Conservation (phyloP, 1,140 invertebrate genomes). For the Antheraea mylitta region DNA sequence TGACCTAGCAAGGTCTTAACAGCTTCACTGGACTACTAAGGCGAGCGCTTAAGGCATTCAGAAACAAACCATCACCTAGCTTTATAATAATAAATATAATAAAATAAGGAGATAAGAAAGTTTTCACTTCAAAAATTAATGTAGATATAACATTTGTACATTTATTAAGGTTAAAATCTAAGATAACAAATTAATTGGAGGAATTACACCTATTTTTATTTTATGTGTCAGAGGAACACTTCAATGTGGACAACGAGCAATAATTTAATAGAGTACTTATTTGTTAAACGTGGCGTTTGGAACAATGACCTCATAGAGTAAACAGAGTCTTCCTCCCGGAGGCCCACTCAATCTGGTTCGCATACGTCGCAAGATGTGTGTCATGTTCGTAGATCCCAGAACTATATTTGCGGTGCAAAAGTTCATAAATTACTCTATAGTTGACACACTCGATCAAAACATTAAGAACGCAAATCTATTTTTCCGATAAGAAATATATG, state of each 20-base stretch:
- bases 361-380: conserved; percentile 23
- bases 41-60: no score
- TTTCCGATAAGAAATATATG: no score
- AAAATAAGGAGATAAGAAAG: no score
- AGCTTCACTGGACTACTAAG: no score
- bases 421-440: no score
- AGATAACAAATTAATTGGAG: neutral
- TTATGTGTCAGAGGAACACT: neutral
- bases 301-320: conserved; percentile 69
- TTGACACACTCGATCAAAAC: no score
- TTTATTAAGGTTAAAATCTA: neutral
- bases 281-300: conserved; percentile 39
- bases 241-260: neutral
- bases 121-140: no score
- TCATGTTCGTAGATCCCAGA: neutral
- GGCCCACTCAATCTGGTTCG: conserved; percentile 47
- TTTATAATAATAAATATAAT: no score
- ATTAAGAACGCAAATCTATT: no score
- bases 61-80: no score
- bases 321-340: conserved; percentile 44
- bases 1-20: no score
- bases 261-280: neutral
- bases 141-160: no score
- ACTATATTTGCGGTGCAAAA: neutral
- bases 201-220: conserved; percentile 5